Conservation (phyloP, 2,797 vertebrate species). For the Acanthurus leucopareius region DNA sequence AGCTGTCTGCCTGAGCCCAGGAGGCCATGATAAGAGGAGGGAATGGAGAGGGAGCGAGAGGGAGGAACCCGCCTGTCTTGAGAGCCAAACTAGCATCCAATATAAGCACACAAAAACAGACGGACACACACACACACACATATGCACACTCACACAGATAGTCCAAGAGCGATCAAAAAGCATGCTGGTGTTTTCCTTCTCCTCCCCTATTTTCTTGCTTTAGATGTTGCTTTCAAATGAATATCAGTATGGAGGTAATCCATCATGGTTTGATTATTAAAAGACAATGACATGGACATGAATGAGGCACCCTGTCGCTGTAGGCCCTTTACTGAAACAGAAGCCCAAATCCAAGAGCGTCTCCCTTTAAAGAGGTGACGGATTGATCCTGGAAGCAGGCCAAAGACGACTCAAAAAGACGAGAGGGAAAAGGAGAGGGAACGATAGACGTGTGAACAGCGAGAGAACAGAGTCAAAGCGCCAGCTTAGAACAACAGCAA, state of each 20-base stretch:
- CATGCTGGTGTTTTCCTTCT: conserved; percentile 46
- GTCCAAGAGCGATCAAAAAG: conserved; percentile 48
- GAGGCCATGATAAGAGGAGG: conserved; percentile 67
- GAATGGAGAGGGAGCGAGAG: conserved; percentile 47
- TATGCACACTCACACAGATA: conserved; percentile 33
- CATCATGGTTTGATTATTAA: conserved; percentile 82
- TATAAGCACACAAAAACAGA: conserved; percentile 38
- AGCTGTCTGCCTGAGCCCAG: conserved; percentile 72
- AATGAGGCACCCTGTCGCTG: conserved; percentile 79
- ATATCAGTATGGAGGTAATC: conserved; percentile 73
- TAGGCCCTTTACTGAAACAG: conserved; percentile 70
- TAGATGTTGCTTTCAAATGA: conserved; percentile 62
- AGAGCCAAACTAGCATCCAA: conserved; percentile 54
- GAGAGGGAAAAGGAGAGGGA: conserved; percentile 35
- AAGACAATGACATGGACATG: conserved; percentile 81
- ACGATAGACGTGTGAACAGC: conserved; percentile 47
- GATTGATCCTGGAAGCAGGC: conserved; percentile 77
- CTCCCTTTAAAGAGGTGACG: conserved; percentile 74
- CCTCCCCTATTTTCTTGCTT: conserved; percentile 41
- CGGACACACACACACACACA: background rate
- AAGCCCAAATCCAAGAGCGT: conserved; percentile 66
- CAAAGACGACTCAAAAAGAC: conserved; percentile 63
- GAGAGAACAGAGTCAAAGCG: conserved; percentile 57
- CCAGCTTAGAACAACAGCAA: conserved; percentile 62
- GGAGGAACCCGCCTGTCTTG: conserved; percentile 60